phyloP scores from a whole-genome alignment of 2,113 vertebrate species.

The Gymnogyps californianus region DNA sequence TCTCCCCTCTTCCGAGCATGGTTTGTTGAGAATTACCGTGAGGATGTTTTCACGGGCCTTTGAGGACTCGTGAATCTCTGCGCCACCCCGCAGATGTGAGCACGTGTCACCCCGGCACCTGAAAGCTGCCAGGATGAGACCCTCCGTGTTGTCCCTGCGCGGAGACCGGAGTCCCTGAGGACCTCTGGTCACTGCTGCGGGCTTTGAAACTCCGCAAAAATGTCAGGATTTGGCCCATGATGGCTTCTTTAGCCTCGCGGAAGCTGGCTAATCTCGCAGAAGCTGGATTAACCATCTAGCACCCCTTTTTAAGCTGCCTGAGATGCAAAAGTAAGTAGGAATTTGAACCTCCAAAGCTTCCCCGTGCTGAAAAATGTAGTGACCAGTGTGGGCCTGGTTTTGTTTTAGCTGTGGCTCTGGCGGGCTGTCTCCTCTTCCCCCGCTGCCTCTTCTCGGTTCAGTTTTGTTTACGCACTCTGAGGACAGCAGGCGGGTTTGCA shows the following conservation, averaged over 20 bases:
- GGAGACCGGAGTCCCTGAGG: background rate
- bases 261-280: background rate
- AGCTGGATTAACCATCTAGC: background rate
- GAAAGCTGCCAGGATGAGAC: background rate
- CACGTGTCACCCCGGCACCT: background rate
- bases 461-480: background rate
- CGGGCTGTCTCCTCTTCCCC: background rate
- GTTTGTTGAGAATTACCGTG: too few species aligned
- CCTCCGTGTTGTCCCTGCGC: fast-evolving
- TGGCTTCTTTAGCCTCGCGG: too few species aligned
- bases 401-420: background rate
- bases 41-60: background rate
- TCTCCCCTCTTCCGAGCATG: background rate
- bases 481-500: background rate
- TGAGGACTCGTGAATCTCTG: too few species aligned
- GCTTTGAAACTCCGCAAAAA: background rate
- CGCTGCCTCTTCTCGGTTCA: background rate
- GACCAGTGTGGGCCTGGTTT: background rate
- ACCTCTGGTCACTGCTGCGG: too few species aligned
- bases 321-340: background rate
- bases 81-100: too few species aligned
- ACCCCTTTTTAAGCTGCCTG: background rate
- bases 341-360: background rate
- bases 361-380: fast-evolving
- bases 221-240: background rate